Conservation (phyloP, 2,888 invertebrate genomes). For the Zeuzera pyrina region DNA sequence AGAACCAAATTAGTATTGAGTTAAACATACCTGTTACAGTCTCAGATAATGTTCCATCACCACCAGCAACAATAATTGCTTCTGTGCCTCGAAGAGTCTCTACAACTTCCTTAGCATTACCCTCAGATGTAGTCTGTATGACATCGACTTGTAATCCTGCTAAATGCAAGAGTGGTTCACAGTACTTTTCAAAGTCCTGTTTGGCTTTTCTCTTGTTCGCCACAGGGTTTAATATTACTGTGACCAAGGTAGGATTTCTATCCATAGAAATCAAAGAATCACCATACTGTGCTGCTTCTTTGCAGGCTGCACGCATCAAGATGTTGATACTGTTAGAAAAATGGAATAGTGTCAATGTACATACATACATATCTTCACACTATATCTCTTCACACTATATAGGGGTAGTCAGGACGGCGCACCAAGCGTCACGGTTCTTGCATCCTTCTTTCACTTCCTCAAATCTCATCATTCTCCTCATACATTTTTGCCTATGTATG, state of each 20-base stretch:
- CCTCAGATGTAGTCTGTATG: conserved; percentile 88
- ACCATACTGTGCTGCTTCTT: conserved; percentile 82
- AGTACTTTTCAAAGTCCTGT: conserved; percentile 88
- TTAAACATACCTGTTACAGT: conserved; percentile 80
- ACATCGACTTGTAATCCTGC: conserved; percentile 84
- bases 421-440: no score
- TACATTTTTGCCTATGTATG: no score
- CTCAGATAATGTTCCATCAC: conserved; percentile 95
- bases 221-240: conserved; percentile 92
- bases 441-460: no score
- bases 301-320: conserved; percentile 86
- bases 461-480: no score
- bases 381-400: no score
- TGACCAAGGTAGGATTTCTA: conserved; percentile 79
- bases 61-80: conserved; percentile 93
- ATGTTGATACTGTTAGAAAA: conserved; percentile 76
- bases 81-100: conserved; percentile 84
- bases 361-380: no score
- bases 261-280: conserved; percentile 73
- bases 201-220: conserved; percentile 84
- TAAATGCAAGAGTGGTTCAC: conserved; percentile 92
- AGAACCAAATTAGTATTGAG: no score
- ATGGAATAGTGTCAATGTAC: no score
- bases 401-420: no score
- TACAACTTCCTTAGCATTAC: conserved; percentile 88